Conservation (phyloP, 2,888 invertebrate species). For the Drosophila testacea region DNA sequence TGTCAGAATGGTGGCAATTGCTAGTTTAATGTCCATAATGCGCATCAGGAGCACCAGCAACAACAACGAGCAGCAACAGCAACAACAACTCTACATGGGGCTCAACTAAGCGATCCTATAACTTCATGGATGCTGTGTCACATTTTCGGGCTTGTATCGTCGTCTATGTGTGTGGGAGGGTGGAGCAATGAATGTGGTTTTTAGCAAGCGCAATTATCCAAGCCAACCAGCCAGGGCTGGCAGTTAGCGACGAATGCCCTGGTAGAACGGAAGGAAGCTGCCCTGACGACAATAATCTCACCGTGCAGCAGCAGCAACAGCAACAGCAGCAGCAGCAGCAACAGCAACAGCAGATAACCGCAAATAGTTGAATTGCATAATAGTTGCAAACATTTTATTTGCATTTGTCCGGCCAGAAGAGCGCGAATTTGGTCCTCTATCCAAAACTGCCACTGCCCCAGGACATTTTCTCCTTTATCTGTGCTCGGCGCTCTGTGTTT, state of each 20-base stretch:
- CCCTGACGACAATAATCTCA: slow-evolving; percentile 47
- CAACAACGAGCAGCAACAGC: too few relatives aligned
- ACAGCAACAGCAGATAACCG: slow-evolving; percentile 52
- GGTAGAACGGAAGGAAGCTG: slow-evolving; percentile 38
- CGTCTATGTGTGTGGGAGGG: too few relatives aligned
- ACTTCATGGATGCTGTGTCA: too few relatives aligned
- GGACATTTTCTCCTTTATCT: slow-evolving; percentile 44
- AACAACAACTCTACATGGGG: too few relatives aligned
- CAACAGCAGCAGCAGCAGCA: too few relatives aligned
- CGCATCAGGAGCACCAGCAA: too few relatives aligned
- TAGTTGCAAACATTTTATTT: slow-evolving; percentile 68
- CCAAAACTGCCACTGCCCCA: slow-evolving; percentile 1
- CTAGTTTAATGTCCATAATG: too few relatives aligned
- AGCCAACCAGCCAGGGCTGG: slow-evolving; percentile 4
- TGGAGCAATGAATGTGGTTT: too few relatives aligned
- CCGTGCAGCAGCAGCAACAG: slow-evolving; percentile 11
- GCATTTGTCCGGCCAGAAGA: slow-evolving; percentile 42
- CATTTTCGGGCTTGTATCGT: too few relatives aligned
- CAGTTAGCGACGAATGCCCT: slow-evolving; percentile 13
- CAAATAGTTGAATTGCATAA: slow-evolving; percentile 69
- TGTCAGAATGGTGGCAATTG: too few relatives aligned
- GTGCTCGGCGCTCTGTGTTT: background rate
- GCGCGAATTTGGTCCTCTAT: background rate
- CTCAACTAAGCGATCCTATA: too few relatives aligned
- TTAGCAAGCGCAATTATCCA: slow-evolving; percentile 39